Base-by-base conservation (phyloP, 2,888 invertebrate species). In the Siphlonurus alternatus region DNA sequence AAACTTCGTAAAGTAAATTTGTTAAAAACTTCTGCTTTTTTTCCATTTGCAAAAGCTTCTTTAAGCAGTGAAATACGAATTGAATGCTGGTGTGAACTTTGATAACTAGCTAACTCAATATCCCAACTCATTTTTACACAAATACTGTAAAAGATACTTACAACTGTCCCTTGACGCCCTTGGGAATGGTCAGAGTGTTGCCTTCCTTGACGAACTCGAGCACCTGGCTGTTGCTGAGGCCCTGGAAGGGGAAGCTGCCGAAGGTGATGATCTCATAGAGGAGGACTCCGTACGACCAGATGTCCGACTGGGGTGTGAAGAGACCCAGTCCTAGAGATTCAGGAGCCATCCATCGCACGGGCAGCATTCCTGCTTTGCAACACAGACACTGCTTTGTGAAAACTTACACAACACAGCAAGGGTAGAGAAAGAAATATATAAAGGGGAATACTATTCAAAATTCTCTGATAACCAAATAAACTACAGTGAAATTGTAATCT, bases 331-430 rank as follows among this genome's bases (percentile, higher is more conserved):
- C 84, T 19, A 94, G 77, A 69, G 89, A 88, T 76, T 94, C 94
- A 0, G 93, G 93, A 1, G 93, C 86, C 93, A 94, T 93, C 93
- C 94, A 94, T 66, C 93, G 80, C 7, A 93, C 91, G 0, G 93
- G 93, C 68, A 93, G 76, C 86, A 90, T 87, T 23, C 82, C 83
- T 82, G 68, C 38, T 66, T n/a, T n/a, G n/a, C n/a, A n/a, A n/a
- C n/a, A n/a, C 20, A 60, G 22, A n/a, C n/a, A n/a, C n/a, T n/a
- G n/a, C n/a, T n/a, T n/a, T n/a, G n/a, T n/a, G n/a, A n/a, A n/a
- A n/a, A n/a, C n/a, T n/a, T n/a, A n/a, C n/a, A n/a, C n/a, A n/a
- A n/a, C n/a, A 64, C 23, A 54, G 51, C 19, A 25, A 23, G 1
- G 61, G 19, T 18, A 60, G 65, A 18, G 20, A 53, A 67, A 38